phyloP scores from a whole-genome alignment of 2,113 vertebrate genomes.

The Macroglossus sobrinus region DNA sequence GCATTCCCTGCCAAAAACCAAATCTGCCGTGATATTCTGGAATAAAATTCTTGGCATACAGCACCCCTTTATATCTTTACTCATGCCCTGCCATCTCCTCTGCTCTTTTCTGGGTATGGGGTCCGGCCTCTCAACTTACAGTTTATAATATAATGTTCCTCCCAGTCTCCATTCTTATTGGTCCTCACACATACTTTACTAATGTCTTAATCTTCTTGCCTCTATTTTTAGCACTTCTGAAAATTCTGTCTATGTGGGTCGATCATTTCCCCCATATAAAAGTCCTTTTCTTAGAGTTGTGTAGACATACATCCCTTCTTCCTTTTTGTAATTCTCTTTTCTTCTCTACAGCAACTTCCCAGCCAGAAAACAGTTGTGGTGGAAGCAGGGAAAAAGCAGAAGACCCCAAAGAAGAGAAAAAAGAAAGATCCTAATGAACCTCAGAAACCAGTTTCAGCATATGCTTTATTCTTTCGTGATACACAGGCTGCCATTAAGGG shows the following conservation, averaged over 20 bases:
- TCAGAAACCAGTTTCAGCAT: conserved; percentile 92
- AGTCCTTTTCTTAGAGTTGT: conserved; percentile 24
- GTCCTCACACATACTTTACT: conserved; percentile 19
- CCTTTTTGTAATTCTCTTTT: conserved; percentile 46
- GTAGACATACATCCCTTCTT: background rate
- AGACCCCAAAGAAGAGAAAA: conserved; percentile 84
- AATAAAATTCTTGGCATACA: background rate
- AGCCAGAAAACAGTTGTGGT: conserved; percentile 76
- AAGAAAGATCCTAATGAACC: conserved; percentile 93
- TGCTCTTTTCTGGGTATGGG: conserved; percentile 20
- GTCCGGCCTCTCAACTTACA: background rate
- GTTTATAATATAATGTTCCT: conserved; percentile 27
- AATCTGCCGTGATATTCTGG: conserved; percentile 53
- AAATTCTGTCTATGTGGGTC: conserved; percentile 15
- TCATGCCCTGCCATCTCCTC: background rate
- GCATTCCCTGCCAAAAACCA: conserved; percentile 44
- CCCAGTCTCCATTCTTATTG: background rate
- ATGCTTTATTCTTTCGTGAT: conserved; percentile 94
- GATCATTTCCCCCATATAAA: background rate
- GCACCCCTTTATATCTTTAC: background rate
- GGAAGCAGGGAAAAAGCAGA: conserved; percentile 78
- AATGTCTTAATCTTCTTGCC: background rate
- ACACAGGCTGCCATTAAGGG: conserved; percentile 95
- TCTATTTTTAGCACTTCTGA: conserved; percentile 46
- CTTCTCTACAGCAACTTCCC: conserved; percentile 64